Evolutionary conservation across 2,113 vertebrate species (phyloP), one percentile per base, ranked within the genome.

Genomic region (Brachirus orientalis): DNA sequence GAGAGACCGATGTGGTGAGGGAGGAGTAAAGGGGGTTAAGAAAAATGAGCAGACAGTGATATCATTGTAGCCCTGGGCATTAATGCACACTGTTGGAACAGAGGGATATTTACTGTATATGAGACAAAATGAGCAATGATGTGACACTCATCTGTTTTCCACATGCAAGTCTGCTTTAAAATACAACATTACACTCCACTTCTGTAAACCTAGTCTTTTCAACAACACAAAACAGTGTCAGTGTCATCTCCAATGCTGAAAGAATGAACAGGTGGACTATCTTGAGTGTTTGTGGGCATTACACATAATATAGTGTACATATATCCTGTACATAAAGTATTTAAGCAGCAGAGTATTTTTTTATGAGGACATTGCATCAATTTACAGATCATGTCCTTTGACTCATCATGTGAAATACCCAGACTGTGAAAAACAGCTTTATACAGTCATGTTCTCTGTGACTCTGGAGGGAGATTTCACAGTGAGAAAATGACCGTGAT

Each of bases 41-140:
- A 90, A 55, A 78, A 62, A 86, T 84, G 59, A 69, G 58, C 68
- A 70, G 59, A 73, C 52, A 73, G 80, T 53, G 78, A 77, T 80
- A 75, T 59, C 61, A 47, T 51, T 37, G 43, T 64, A 77, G 82
- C 89, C 78, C 0, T 0, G 14, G 68, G 83, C 4, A 38, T 79
- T 58, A 61, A 79, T 67, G 79, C 75, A 74, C 44, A 80, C 80
- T 61, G 43, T 51, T 4, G 78, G 80, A 81, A 68, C 72, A 71
- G 69, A 22, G 71, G 87, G 78, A 67, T 72, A 72, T 78, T 83
- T 86, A n/a, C n/a, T n/a, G n/a, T n/a, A 75, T 8, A 28, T 60
- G 75, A 82, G 66, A 71, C 12, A 48, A 36, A 67, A 38, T 74
- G 67, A 89, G 77, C 47, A 83, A 85, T 83, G 80, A 88, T n/a